Evolutionary conservation across 2,888 invertebrate genomes (phyloP).

Genomic region (Oligia fasciuncula): DNA sequence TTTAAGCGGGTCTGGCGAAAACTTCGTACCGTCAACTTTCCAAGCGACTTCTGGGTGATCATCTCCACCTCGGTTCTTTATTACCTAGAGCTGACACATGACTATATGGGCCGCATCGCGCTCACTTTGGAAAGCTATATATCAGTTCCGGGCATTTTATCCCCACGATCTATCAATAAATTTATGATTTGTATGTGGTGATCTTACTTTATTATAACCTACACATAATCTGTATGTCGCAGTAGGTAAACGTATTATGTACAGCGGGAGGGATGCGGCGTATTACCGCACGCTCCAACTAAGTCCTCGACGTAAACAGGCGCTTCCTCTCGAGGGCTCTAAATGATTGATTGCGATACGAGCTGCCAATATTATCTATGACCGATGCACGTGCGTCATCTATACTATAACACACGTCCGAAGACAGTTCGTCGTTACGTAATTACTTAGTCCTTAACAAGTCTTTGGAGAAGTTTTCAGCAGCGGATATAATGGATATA

Average conservation of each 20-base stretch:
- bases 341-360: conserved; percentile 40
- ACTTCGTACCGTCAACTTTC: background rate
- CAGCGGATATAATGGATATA: background rate
- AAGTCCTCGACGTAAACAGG: conserved; percentile 28
- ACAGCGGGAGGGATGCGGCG: conserved; percentile 13
- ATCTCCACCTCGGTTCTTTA: background rate
- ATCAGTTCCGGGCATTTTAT: background rate
- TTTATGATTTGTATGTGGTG: background rate
- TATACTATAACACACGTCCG: background rate
- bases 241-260: conserved; percentile 3
- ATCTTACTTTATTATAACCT: background rate
- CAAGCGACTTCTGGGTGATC: background rate
- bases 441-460: background rate
- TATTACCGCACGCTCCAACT: conserved; percentile 5
- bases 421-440: background rate
- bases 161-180: background rate
- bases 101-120: background rate
- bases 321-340: conserved; percentile 38
- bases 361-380: conserved; percentile 30
- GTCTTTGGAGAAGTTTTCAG: background rate
- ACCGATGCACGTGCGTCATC: conserved; percentile 16
- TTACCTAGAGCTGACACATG: background rate
- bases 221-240: background rate
- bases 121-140: background rate
- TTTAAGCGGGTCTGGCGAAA: background rate